Percentiles rank a stretch among this genome's conserved stretches.
phyloP scores from a whole-genome alignment of 2,113 vertebrate genomes.

The Notothenia rossii region DNA sequence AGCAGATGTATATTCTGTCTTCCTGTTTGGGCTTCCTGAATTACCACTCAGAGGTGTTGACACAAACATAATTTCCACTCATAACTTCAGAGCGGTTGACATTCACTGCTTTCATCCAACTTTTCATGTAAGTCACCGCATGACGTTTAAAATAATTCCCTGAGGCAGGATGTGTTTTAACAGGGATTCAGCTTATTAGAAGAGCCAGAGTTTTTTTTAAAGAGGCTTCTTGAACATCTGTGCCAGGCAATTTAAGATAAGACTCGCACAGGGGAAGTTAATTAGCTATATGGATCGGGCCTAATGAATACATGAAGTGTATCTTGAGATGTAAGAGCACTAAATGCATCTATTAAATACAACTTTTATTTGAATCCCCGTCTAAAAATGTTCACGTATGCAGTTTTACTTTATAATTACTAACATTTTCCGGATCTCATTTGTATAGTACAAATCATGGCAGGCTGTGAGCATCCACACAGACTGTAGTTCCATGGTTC shows the following conservation, averaged over 20 bases:
- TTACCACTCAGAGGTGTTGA: slow-evolving; percentile 30
- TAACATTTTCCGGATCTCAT: slow-evolving; percentile 51
- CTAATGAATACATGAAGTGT: slow-evolving; percentile 70
- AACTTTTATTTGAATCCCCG: slow-evolving; percentile 53
- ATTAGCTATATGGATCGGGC: slow-evolving; percentile 76
- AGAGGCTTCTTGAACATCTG: slow-evolving; percentile 77
- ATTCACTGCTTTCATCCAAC: slow-evolving; percentile 59
- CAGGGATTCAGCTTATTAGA: slow-evolving; percentile 56
- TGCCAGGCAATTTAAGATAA: slow-evolving; percentile 73
- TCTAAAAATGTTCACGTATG: slow-evolving; percentile 43
- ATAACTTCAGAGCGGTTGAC: slow-evolving; percentile 50
- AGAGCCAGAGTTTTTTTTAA: slow-evolving; percentile 54
- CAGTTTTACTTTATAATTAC: slow-evolving; percentile 60
- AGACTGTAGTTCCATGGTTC: slow-evolving; percentile 31
- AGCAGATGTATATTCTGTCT: slow-evolving; percentile 13
- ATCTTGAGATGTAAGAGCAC: slow-evolving; percentile 61
- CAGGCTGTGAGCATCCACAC: slow-evolving; percentile 32
- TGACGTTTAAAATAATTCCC: slow-evolving; percentile 41
- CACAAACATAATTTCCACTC: slow-evolving; percentile 46
- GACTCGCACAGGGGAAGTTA: slow-evolving; percentile 67
- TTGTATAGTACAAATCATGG: slow-evolving; percentile 59
- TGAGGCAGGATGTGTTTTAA: slow-evolving; percentile 39
- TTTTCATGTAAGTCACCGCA: slow-evolving; percentile 47
- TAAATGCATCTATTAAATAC: slow-evolving; percentile 63
- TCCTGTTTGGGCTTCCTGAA: slow-evolving; percentile 26